Percentiles rank a stretch among this genome's conserved stretches.
Conservation (phyloP, 2,113 vertebrate species). For the Hippoglossus stenolepis region DNA sequence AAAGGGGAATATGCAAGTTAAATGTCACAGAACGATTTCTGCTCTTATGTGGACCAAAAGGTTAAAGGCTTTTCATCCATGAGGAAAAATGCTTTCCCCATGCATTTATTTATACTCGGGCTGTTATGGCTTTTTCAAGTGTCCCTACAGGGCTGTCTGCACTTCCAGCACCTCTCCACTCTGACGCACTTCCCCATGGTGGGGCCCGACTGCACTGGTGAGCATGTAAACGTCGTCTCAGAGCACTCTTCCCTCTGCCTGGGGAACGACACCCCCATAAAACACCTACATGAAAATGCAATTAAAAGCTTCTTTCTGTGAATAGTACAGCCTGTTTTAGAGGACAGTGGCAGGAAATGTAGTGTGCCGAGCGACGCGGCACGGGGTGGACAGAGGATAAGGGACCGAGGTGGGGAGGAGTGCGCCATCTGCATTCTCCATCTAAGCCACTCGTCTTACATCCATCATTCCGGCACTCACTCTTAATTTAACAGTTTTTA, state of each 20-base stretch:
- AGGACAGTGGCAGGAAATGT: constrained; percentile 66
- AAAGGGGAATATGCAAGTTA: constrained; percentile 63
- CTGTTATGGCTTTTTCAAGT: constrained; percentile 80
- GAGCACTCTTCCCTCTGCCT: constrained; percentile 78
- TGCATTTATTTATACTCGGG: constrained; percentile 84
- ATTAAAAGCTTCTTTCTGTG: constrained; percentile 81
- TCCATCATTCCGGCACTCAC: constrained; percentile 68
- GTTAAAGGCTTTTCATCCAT: constrained; percentile 79
- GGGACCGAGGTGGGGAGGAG: constrained; percentile 25
- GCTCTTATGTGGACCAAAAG: constrained; percentile 72
- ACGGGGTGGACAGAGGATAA: constrained; percentile 48
- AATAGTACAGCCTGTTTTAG: constrained; percentile 67
- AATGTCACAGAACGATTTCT: constrained; percentile 70
- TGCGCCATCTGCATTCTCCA: constrained; percentile 51
- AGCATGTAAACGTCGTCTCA: constrained; percentile 72
- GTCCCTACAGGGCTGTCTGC: constrained; percentile 76
- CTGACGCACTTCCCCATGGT: constrained; percentile 68
- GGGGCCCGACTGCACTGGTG: constrained; percentile 66
- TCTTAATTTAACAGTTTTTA: constrained; percentile 63
- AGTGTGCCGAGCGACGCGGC: constrained; percentile 50
- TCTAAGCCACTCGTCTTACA: constrained; percentile 60
- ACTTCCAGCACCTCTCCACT: constrained; percentile 73
- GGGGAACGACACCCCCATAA: constrained; percentile 76
- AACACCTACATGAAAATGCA: constrained; percentile 84
- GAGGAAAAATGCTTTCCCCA: constrained; percentile 76